A percentile compares a stretch with the other conserved stretches of the same genome.
Conservation (phyloP, 2,113 vertebrate genomes). For the Pseudorectes ferrugineus region DNA sequence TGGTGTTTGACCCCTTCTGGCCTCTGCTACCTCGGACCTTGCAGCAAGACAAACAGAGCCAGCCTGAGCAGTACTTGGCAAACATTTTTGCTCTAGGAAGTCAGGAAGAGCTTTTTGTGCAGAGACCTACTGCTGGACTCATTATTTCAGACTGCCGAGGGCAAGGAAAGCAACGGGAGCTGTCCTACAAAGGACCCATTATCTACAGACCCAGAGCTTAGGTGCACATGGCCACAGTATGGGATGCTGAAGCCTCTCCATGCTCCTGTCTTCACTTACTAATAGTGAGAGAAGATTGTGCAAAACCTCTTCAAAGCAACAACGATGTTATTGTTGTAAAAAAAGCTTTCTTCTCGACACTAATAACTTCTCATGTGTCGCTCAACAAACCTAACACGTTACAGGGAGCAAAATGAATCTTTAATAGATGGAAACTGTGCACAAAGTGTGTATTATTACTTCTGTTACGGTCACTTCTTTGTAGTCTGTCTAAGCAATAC, state of each 20-base stretch:
- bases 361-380: not conserved
- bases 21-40: not conserved
- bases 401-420: not conserved
- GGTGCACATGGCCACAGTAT: not conserved
- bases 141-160: not conserved
- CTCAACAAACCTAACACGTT: not conserved
- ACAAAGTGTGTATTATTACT: not conserved
- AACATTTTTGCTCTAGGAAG: constrained; percentile 1
- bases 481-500: not conserved
- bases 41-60: not conserved
- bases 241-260: not conserved
- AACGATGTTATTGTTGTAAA: not conserved
- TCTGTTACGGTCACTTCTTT: not conserved
- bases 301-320: not conserved
- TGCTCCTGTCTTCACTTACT: not conserved
- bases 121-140: not conserved
- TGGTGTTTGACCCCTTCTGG: not conserved
- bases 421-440: not conserved
- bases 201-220: not conserved
- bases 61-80: not conserved
- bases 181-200: not conserved
- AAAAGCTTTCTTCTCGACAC: not conserved
- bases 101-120: constrained; percentile 6
- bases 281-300: not conserved
- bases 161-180: not conserved